Conservation (phyloP, 2,113 vertebrate species). For the Gobius niger region DNA sequence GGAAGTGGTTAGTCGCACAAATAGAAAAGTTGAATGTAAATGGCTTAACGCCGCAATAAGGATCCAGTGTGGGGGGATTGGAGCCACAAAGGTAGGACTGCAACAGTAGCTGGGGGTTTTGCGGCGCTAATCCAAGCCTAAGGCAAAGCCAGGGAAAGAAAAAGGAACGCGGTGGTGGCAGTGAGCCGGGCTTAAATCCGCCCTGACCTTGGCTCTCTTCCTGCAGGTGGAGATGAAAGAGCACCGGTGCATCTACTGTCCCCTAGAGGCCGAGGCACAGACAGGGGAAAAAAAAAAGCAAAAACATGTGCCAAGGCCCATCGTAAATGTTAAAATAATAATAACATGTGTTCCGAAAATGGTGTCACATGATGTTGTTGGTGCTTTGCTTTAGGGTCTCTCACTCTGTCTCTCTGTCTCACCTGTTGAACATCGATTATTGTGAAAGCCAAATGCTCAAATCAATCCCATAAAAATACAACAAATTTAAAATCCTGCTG, state of each 20-base stretch:
- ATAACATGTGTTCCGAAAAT: slow-evolving; percentile 37
- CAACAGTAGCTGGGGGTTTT: slow-evolving; percentile 62
- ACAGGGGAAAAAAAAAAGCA: slow-evolving; percentile 31
- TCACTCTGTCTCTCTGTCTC: too few relatives aligned
- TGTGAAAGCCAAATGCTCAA: too few relatives aligned
- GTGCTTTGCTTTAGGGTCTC: too few relatives aligned
- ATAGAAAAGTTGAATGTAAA: slow-evolving; percentile 24
- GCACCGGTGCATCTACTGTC: slow-evolving; percentile 62
- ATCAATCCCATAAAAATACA: too few relatives aligned
- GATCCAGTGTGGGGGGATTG: slow-evolving; percentile 32
- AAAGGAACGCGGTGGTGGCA: slow-evolving; percentile 58
- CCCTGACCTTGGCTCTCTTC: slow-evolving; percentile 68
- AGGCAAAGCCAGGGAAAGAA: slow-evolving; percentile 62
- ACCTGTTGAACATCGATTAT: too few relatives aligned
- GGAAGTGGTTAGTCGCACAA: slow-evolving; percentile 31
- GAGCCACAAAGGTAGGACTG: slow-evolving; percentile 52
- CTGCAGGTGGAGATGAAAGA: slow-evolving; percentile 62
- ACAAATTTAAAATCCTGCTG: too few relatives aligned
- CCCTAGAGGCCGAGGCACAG: slow-evolving; percentile 57
- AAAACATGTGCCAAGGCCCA: slow-evolving; percentile 41
- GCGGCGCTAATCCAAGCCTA: slow-evolving; percentile 69
- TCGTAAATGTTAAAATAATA: slow-evolving; percentile 35
- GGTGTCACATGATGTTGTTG: not conserved
- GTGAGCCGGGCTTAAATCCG: slow-evolving; percentile 71
- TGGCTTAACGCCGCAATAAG: slow-evolving; percentile 45